Base-by-base conservation (phyloP, 1,140 invertebrate species). In the Ostrea edulis region DNA sequence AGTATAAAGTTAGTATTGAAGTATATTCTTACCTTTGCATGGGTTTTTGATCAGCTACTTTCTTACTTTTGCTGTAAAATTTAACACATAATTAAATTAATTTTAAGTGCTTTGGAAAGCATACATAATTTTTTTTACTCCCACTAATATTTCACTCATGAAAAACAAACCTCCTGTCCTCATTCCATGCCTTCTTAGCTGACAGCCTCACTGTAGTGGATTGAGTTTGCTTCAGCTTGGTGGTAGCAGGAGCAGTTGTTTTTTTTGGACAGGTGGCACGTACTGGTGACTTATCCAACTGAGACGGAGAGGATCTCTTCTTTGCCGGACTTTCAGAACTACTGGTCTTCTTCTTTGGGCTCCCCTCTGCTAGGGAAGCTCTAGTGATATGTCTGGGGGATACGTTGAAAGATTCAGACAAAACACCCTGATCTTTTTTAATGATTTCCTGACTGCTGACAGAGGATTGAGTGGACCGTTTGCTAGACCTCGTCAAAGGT, bases 121-220 rank as follows among this genome's bases (percentile, higher is more conserved):
- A 44, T 44, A 44, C 35, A 44, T 44, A 44, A n/a, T n/a, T n/a
- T 44, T 44, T 44, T 44, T 44, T 44, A 44, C 1, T 1, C 35
- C 1, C 35, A 44, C 35, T 44, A 44, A 44, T 2, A 44, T 44
- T 44, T 44, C 5, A 44, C 5, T n/a, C n/a, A n/a, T n/a, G n/a
- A 5, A 44, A 44, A 44, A 44, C 35, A 44, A 44, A 77, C 68
- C 65, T 29, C 12, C 14, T 35, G 9, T 77, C 68, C 68, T 77
- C 68, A 77, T 77, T 77, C 68, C 68, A 77, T 2, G 68, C 29
- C 68, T 29, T 77, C 25, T 25, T 77, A 29, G 68, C 68, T 35
- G 68, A 77, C 29, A 77, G 25, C 68, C 68, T 77, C 9, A 77
- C 68, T 3, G 68, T 25, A 12, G 25, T 77, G 29, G 68, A 77